Base-by-base conservation (phyloP, 1,140 invertebrate genomes). In the Choristoneura fumiferana region DNA sequence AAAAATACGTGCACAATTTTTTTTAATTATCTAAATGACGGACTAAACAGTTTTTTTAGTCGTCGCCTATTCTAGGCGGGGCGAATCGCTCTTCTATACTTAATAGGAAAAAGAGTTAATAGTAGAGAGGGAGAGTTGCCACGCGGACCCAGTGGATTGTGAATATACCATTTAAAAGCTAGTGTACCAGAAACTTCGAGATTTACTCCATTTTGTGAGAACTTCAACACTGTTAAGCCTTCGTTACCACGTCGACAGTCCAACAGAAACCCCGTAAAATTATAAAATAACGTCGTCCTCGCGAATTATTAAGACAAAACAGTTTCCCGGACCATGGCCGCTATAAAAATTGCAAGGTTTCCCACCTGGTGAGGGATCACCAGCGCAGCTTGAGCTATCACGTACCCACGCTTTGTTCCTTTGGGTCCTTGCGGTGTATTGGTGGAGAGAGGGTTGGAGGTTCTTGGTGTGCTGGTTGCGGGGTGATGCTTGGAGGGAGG, bases 381-480 rank as follows among this genome's bases (percentile, higher is more conserved):
- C 49, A 43, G 33, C 18, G 5, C 38, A 14, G 0, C 5, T n/a
- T 8, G 61, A 58, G n/a, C 63, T 57, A 35, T 39, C 17, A 54
- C 54, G 40, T 57, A 18, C 10, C 9, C 9, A n/a, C 52, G 29
- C 17, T 54, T 18, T 57, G 37, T 29, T 9, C 29, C 33, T 9
- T 13, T 35, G 40, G 8, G 8, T 53, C 37, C n/a, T 38, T 8
- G 8, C 38, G 13, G 3, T 34, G 55, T 54, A 22, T 1, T 15
- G 4, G n/a, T n/a, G n/a, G 18, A 15, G 58, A 40, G 57, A 59
- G 40, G 57, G 6, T 57, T 49, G 56, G 49, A 29, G 55, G 68
- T 18, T 69, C 70, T 65, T 15, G n/a, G 63, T 64, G 56, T 22
- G 53, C 10, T 66, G 65, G 68, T 60, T 18, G 57, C 2, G 10